Percentiles rank a stretch among this genome's conserved stretches.
phyloP scores from a whole-genome alignment of 1,140 invertebrate species.

The Glossosoma conforme region DNA sequence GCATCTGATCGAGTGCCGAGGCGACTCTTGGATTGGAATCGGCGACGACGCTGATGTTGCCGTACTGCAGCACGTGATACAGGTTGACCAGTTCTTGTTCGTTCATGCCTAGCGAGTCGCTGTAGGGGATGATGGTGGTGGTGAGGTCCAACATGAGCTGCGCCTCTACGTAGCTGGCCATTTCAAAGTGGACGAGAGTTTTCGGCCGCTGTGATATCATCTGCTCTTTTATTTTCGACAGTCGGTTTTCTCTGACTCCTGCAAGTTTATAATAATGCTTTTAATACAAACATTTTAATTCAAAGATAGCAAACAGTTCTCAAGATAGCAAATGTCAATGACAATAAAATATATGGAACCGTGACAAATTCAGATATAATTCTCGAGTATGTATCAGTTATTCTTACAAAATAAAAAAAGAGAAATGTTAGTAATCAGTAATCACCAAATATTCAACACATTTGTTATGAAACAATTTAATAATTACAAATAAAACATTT shows the following conservation, averaged over 20 bases:
- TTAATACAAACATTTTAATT: no score
- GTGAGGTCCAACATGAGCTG: slow-evolving; percentile 63
- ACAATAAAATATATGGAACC: no score
- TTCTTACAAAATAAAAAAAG: no score
- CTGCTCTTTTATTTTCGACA: slow-evolving; percentile 64
- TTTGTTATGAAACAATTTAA: no score
- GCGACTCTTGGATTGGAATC: slow-evolving; percentile 78
- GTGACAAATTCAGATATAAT: no score
- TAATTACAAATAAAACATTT: no score
- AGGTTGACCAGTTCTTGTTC: slow-evolving; percentile 83
- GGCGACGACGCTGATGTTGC: slow-evolving; percentile 68
- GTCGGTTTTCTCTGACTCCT: slow-evolving; percentile 59
- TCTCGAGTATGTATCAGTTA: no score
- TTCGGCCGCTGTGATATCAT: slow-evolving; percentile 55
- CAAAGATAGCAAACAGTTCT: no score
- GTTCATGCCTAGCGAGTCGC: slow-evolving; percentile 88
- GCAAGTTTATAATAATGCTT: slow-evolving; percentile 12
- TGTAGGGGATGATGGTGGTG: slow-evolving; percentile 65
- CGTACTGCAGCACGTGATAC: slow-evolving; percentile 61
- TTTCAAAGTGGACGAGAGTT: slow-evolving; percentile 79
- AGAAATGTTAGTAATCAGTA: no score
- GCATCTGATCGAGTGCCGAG: slow-evolving; percentile 77
- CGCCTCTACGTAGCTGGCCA: slow-evolving; percentile 79
- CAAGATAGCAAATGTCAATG: no score
- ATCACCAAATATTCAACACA: no score